Percentiles rank a stretch among this genome's conserved stretches.
Conservation (phyloP, 2,113 vertebrate genomes). For the Ochotona princeps region DNA sequence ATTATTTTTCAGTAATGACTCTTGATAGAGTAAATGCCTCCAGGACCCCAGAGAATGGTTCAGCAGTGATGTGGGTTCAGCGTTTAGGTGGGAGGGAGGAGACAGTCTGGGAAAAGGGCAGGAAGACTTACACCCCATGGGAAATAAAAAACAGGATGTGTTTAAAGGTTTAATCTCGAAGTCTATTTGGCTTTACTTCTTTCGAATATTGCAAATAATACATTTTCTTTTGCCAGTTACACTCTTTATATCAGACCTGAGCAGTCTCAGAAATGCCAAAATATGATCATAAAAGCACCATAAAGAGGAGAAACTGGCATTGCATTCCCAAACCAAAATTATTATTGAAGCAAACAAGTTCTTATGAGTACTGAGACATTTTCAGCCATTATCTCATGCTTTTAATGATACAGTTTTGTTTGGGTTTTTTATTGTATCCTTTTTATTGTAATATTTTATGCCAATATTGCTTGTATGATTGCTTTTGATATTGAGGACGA, state of each 20-base stretch:
- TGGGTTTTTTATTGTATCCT: slow-evolving; percentile 46
- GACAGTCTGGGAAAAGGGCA: not conserved
- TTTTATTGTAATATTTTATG: slow-evolving; percentile 42
- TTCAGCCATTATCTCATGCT: not conserved
- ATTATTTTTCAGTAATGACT: not conserved
- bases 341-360: slow-evolving; percentile 35
- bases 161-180: not conserved
- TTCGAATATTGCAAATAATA: slow-evolving; percentile 23
- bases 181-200: not conserved
- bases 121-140: not conserved
- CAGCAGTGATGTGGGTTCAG: not conserved
- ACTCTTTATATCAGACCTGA: not conserved
- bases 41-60: not conserved
- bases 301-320: not conserved
- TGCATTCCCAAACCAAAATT: slow-evolving; percentile 5
- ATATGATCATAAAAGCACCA: not conserved
- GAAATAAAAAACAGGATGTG: not conserved
- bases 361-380: not conserved
- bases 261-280: not conserved
- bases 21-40: not conserved
- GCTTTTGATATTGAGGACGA: slow-evolving; percentile 54
- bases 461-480: slow-evolving; percentile 24
- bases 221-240: not conserved
- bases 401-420: slow-evolving; percentile 43
- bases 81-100: not conserved